phyloP scores from a whole-genome alignment of 2,797 vertebrate species.

The Sebastolobus alascanus region DNA sequence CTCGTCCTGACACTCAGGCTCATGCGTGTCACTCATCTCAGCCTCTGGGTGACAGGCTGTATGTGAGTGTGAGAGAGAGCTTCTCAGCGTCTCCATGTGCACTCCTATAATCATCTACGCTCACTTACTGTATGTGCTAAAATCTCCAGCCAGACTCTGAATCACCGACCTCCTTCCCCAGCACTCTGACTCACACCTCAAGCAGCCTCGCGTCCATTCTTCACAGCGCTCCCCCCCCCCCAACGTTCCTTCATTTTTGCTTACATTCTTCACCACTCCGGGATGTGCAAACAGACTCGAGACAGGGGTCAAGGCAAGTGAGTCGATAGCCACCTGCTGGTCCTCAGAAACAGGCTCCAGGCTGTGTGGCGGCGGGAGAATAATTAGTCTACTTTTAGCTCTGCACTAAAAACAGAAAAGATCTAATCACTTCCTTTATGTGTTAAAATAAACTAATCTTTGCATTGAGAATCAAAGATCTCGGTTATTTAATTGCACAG shows the following conservation, averaged over 20 bases:
- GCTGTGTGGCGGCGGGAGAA: slow-evolving; percentile 34
- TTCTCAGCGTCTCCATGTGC: slow-evolving; percentile 44
- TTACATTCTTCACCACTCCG: slow-evolving; percentile 46
- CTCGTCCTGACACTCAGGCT: slow-evolving; percentile 65
- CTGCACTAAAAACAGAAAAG: slow-evolving; percentile 28
- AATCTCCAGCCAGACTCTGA: slow-evolving; percentile 63
- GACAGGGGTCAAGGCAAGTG: slow-evolving; percentile 42
- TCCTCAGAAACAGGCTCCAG: slow-evolving; percentile 46
- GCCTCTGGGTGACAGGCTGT: slow-evolving; percentile 63
- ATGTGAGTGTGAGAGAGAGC: slow-evolving; percentile 42
- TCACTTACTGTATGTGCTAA: slow-evolving; percentile 55
- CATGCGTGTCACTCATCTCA: slow-evolving; percentile 64
- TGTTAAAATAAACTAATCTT: background rate
- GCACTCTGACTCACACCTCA: slow-evolving; percentile 64
- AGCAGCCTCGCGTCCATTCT: slow-evolving; percentile 37
- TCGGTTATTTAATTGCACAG: background rate
- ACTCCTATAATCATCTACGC: slow-evolving; percentile 49
- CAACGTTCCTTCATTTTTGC: slow-evolving; percentile 29
- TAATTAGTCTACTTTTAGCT: slow-evolving; percentile 62
- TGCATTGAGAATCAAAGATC: background rate
- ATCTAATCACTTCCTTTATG: slow-evolving; percentile 5
- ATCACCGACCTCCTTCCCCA: slow-evolving; percentile 56
- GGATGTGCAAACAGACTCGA: slow-evolving; percentile 52
- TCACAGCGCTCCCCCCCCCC: background rate
- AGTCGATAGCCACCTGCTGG: slow-evolving; percentile 63